Evolutionary conservation across 2,888 invertebrate genomes (phyloP), one percentile per base, ranked within the genome.

Genomic region (Thelaira solivaga): DNA sequence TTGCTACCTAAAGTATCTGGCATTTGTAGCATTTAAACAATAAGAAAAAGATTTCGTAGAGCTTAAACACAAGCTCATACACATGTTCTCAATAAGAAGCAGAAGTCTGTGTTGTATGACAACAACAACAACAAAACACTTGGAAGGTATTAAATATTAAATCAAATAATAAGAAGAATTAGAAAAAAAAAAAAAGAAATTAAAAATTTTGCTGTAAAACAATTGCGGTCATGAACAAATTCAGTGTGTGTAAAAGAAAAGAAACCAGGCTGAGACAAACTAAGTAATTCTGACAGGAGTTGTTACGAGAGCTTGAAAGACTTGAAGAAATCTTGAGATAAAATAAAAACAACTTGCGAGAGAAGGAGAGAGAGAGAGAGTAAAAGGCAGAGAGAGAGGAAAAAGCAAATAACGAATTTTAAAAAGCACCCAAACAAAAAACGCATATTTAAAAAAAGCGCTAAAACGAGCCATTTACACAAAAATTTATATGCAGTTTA

Each of bases 91-190:
- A 69, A 26, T 47, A 20, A 29, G 39, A 16, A 47, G 69, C 31
- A 22, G 26, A 24, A 16, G 13, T 4, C 24, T 62, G 16, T 26
- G 34, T 62, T 49, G 34, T 22, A 47, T 16, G 39, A 22, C 41
- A 31, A n/a, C 47, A 39, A n/a, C n/a, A 49, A 73, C n/a, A 73
- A 73, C 73, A 73, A 73, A 73, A 65, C 49, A 57, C 73, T 73
- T 73, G 39, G 41, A 57, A 34, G 24, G 64, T 49, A 49, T 73
- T 49, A 65, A 41, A 57, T 47, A 47, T 31, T 20, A 43, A 51
- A 61, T 29, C 22, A 51, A 36, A 47, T 4, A 55, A 68, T 26
- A 43, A 18, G 29, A 24, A 18, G 10, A n/a, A 55, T 36, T 36
- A 34, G 31, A 8, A 59, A 18, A 26, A 34, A 0, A 61, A 31